Conservation (phyloP, 2,797 vertebrate genomes). For the Silurus lanzhouensis region DNA sequence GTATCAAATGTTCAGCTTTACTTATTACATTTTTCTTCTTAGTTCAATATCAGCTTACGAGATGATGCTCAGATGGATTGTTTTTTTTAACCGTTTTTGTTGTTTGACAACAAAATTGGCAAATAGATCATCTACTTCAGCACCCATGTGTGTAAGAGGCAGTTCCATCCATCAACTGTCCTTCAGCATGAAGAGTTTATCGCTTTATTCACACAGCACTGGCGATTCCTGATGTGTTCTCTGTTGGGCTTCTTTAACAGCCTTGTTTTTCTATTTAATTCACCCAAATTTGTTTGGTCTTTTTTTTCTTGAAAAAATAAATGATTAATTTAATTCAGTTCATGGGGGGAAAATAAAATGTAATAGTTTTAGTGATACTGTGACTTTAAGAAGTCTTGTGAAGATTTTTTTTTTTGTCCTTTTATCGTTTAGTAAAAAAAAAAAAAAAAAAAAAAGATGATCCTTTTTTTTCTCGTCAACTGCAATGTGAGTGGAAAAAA, state of each 20-base stretch:
- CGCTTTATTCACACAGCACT: neutral
- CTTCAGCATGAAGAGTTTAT: neutral
- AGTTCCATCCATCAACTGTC: slow-evolving; percentile 1
- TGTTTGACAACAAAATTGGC: neutral
- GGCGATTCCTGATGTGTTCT: neutral
- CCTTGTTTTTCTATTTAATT: neutral
- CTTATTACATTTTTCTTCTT: neutral
- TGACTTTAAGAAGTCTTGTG: neutral
- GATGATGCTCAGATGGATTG: neutral
- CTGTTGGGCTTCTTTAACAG: neutral
- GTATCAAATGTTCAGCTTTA: neutral
- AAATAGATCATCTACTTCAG: neutral
- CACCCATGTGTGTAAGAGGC: slow-evolving; percentile 6
- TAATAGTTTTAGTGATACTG: neutral
- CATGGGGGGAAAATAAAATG: neutral
- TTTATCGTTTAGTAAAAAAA: neutral
- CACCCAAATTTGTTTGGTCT: neutral
- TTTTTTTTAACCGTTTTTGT: neutral
- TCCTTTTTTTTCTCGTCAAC: neutral
- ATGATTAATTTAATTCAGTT: too few species aligned
- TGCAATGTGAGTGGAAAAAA: neutral
- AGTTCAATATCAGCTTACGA: neutral
- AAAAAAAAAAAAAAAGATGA: too few species aligned
- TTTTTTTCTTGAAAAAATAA: too few species aligned
- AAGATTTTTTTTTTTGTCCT: neutral